Evolutionary conservation across 2,888 invertebrate species (phyloP).

Genomic region (Lithophane leautieri): DNA sequence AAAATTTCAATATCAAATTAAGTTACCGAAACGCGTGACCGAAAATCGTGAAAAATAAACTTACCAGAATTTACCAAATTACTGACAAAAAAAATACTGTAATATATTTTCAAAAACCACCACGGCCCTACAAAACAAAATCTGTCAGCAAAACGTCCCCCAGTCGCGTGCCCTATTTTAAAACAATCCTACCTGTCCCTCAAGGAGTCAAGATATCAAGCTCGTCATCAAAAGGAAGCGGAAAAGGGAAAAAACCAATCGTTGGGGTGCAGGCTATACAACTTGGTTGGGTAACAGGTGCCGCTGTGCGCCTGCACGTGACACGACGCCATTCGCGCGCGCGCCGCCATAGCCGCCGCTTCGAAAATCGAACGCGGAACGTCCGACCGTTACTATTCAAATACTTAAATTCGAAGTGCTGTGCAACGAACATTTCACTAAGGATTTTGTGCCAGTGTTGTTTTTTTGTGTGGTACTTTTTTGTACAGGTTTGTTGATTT

Average conservation of each 20-base stretch:
- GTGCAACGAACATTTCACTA: slow-evolving; percentile 81
- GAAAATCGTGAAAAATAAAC: not conserved
- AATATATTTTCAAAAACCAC: not conserved
- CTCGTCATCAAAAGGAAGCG: slow-evolving; percentile 68
- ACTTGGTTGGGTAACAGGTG: slow-evolving; percentile 83
- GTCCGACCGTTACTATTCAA: slow-evolving; percentile 74
- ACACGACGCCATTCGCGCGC: slow-evolving; percentile 88
- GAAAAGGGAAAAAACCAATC: slow-evolving; percentile 75
- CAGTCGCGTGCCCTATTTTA: slow-evolving; percentile 28
- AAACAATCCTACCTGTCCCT: slow-evolving; percentile 51
- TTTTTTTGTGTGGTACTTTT: slow-evolving; percentile 70
- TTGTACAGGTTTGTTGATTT: slow-evolving; percentile 76
- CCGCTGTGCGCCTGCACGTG: slow-evolving; percentile 81
- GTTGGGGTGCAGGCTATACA: slow-evolving; percentile 73
- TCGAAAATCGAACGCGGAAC: slow-evolving; percentile 80
- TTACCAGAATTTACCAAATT: not conserved
- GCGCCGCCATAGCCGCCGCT: slow-evolving; percentile 86
- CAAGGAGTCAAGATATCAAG: slow-evolving; percentile 38
- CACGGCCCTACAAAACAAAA: slow-evolving; percentile 14
- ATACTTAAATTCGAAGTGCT: slow-evolving; percentile 80
- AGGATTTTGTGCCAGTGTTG: slow-evolving; percentile 87
- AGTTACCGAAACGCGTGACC: not conserved
- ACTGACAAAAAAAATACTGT: not conserved
- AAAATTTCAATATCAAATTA: not conserved
- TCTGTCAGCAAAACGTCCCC: slow-evolving; percentile 5